Base-by-base conservation (phyloP, 2,888 invertebrate genomes). In the Lasioglossum figueresi region DNA sequence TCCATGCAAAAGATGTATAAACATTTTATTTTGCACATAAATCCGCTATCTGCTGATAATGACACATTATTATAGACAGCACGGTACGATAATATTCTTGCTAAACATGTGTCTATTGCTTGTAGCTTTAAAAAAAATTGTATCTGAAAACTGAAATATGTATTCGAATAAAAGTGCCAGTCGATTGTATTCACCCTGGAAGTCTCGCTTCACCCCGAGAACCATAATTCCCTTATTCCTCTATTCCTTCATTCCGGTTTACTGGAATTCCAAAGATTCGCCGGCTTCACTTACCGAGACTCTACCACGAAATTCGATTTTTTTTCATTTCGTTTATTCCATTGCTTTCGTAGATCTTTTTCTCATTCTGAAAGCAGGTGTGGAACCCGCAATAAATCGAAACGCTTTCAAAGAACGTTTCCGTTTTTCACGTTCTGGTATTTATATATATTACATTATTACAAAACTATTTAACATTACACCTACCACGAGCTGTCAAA, bases 181-280 rank as follows among this genome's bases (percentile, higher is more conserved):
- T 68, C 48, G 37, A 75, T 73, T 82, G 73, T 66, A 76, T 81
- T 85, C 76, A 52, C 27, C n/a, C 4, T 40, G 27, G 72, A 79
- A 59, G 63, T 59, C 70, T 37, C 12, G 72, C 66, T 63, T 76
- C 89, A 86, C 83, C 85, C 80, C 72, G 31, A 77, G 43, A 75
- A 31, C 45, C 79, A 87, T 90, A 90, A 90, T 89, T 91, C 90
- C 83, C 85, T 82, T 87, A 84, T 88, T 88, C 70, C 72, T 59
- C 63, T 76, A 85, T 84, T 87, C 68, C 59, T 34, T 73, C 77
- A 88, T 86, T 88, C 86, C 86, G 85, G 85, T 88, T 84, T 88
- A 82, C 78, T 75, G 87, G 88, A 90, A 92, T 90, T 85, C 88
- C 80, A 76, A 89, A 88, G 92, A 92, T 90, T 92, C 88, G 89